These are phyloP conservation scores for Thecocarcelia acutangulata DNA, from an alignment of 2,888 invertebrate species.

Conservation along the genomic window DNA sequence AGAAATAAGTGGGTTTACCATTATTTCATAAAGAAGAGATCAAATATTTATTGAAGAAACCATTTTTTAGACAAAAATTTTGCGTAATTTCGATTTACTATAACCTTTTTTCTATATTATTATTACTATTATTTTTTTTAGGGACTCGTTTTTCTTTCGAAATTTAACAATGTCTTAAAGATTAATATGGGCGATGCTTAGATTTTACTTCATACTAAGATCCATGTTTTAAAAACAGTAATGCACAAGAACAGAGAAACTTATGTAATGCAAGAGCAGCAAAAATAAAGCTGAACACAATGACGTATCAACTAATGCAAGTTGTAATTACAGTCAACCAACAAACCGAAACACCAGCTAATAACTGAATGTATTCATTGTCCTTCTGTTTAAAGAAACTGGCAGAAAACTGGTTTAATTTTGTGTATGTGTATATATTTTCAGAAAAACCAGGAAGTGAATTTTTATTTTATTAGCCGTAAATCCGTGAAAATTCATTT, in stretches of 20 bases:
- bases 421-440: neutral
- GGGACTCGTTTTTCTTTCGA: no score
- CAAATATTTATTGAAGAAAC: no score
- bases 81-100: no score
- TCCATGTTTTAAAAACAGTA: no score
- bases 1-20: no score
- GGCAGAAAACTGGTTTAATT: conserved; percentile 20
- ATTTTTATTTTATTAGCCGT: conserved; percentile 75
- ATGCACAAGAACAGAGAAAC: neutral
- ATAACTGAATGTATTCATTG: neutral
- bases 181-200: no score
- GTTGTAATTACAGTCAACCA: conserved; percentile 17
- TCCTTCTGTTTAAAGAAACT: conserved; percentile 32
- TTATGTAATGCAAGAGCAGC: conserved; percentile 10
- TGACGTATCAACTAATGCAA: neutral
- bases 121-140: no score
- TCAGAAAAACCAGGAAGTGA: conserved; percentile 62
- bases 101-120: no score
- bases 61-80: no score
- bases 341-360: neutral
- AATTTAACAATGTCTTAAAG: no score
- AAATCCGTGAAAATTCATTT: conserved; percentile 76
- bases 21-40: no score
- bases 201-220: no score
- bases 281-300: conserved; percentile 41